Conservation (phyloP, 2,113 vertebrate genomes). For the Sinocyclocheilus anshuiensis region DNA sequence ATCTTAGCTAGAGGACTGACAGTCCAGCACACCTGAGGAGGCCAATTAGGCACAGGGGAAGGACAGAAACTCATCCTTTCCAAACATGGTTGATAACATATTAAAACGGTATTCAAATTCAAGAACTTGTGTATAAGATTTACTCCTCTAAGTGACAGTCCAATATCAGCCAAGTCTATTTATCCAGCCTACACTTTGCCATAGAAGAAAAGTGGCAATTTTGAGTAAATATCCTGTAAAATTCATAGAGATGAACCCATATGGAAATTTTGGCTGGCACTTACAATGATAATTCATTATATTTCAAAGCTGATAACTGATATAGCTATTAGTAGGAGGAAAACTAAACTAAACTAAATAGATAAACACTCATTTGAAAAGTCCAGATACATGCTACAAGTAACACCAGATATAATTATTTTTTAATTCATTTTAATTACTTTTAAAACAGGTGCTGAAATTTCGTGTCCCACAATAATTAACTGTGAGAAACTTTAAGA, state of each 20-base stretch:
- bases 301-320: background rate
- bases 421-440: background rate
- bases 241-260: background rate
- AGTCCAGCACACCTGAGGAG: constrained; percentile 21
- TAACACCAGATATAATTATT: background rate
- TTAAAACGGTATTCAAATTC: background rate
- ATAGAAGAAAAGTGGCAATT: background rate
- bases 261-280: background rate
- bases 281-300: background rate
- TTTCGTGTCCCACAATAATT: background rate
- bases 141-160: background rate
- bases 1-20: background rate
- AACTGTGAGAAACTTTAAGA: background rate
- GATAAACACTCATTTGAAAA: background rate
- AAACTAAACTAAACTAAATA: background rate
- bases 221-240: background rate
- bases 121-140: background rate
- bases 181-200: background rate
- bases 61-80: constrained; percentile 21
- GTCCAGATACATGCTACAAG: background rate
- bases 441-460: background rate
- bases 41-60: constrained; percentile 22
- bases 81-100: constrained; percentile 9
- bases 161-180: background rate
- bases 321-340: background rate